A percentile compares a stretch with the other conserved stretches of the same genome.
Conservation (phyloP, 2,113 vertebrate genomes). For the Mobula hypostoma region DNA sequence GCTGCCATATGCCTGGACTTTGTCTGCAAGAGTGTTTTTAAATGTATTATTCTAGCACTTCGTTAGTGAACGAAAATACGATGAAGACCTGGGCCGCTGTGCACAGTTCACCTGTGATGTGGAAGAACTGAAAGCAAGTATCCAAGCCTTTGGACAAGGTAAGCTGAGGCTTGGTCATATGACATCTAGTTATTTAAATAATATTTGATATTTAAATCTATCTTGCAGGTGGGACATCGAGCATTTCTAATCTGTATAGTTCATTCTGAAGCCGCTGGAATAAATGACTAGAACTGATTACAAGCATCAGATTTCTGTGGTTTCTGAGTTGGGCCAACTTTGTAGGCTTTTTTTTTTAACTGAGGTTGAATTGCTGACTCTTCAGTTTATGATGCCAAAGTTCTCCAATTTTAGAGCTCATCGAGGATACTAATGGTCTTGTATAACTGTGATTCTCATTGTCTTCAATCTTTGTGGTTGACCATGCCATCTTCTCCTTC, state of each 20-base stretch:
- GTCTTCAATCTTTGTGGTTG: too few relatives aligned
- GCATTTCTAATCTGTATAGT: not conserved
- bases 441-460: too few relatives aligned
- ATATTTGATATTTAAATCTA: not conserved
- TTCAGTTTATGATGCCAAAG: not conserved
- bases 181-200: not conserved
- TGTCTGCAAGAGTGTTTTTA: slow-evolving; percentile 23
- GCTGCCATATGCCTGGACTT: slow-evolving; percentile 22
- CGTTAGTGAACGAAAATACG: slow-evolving; percentile 90
- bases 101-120: slow-evolving; percentile 79
- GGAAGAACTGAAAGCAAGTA: slow-evolving; percentile 71
- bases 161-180: slow-evolving; percentile 39
- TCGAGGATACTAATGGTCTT: too few relatives aligned
- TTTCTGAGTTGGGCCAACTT: not conserved
- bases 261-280: not conserved
- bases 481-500: too few relatives aligned
- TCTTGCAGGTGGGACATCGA: slow-evolving; percentile 6
- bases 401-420: not conserved
- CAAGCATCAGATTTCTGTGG: not conserved
- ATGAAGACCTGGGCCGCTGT: slow-evolving; percentile 84
- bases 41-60: slow-evolving; percentile 67
- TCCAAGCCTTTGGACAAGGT: slow-evolving; percentile 83
- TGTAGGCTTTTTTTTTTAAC: not conserved
- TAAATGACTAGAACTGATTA: not conserved
- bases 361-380: not conserved